A percentile compares a stretch with the other conserved stretches of the same genome.
phyloP scores from a whole-genome alignment of 2,113 vertebrate species.

The Elaphurus davidianus region DNA sequence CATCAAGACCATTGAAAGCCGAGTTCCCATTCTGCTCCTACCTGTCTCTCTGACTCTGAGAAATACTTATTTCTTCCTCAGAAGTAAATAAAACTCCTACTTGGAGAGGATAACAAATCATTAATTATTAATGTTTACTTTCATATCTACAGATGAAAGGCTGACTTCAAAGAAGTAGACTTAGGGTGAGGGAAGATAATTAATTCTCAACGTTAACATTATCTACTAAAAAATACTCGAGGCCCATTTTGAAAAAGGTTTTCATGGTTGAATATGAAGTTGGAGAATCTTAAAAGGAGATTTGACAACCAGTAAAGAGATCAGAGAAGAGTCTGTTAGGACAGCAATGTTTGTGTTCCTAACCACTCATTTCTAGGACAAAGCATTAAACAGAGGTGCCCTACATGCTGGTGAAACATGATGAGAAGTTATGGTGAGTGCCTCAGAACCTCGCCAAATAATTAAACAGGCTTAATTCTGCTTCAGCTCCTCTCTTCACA shows the following conservation, averaged over 20 bases:
- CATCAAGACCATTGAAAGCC: not conserved
- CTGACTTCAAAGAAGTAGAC: conserved; percentile 63
- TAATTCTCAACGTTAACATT: conserved; percentile 46
- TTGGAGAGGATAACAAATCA: conserved; percentile 5
- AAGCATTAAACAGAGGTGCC: not conserved
- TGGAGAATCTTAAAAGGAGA: conserved; percentile 17
- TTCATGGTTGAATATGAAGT: conserved; percentile 24
- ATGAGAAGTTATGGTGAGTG: not conserved
- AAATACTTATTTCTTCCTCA: conserved; percentile 45
- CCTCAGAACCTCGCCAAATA: not conserved
- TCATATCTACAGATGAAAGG: conserved; percentile 64
- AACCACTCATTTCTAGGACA: conserved; percentile 20
- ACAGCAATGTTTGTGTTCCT: not conserved
- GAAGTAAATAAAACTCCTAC: conserved; percentile 49
- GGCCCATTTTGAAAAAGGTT: conserved; percentile 36
- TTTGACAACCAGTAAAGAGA: conserved; percentile 3
- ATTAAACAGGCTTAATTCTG: not conserved
- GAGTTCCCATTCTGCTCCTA: not conserved
- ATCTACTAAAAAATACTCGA: conserved; percentile 31
- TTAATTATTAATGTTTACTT: conserved; percentile 67
- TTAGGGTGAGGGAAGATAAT: conserved; percentile 16
- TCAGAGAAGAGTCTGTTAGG: not conserved
- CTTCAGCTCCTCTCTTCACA: conserved; percentile 3
- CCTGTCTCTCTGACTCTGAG: conserved; percentile 12
- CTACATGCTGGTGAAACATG: not conserved